Evolutionary conservation across 2,888 invertebrate genomes (phyloP), one percentile per base, ranked within the genome.

Genomic region (Hydraecia micacea): DNA sequence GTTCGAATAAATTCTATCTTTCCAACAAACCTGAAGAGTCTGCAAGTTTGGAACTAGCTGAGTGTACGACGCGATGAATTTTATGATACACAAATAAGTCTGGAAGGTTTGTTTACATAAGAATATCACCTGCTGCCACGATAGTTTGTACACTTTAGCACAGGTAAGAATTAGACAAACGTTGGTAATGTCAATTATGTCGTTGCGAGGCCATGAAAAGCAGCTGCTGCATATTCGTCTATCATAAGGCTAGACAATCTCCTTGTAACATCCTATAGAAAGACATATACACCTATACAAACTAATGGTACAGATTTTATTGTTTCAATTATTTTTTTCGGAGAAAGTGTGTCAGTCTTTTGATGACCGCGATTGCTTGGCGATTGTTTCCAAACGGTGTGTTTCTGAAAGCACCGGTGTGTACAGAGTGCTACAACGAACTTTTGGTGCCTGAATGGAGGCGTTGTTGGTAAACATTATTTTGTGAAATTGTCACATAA

Each of bases 1-100:
- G 66, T 86, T 82, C 36, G 32, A 73, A 77, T 73, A 84, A 85
- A 82, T 75, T 73, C 60, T 68, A 65, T 68, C 52, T 63, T 28
- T 11, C 25, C 66, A 58, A 77, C 52, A 73, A 73, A 86, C 74
- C 69, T 79, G 69, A 72, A 63, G 62, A 76, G 66, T 73, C 68
- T 60, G 21, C 62, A 73, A 67, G 63, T 85, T 83, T 70, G 21
- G 42, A 52, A 74, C 72, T 77, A 66, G 49, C 66, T 28, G 21
- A 39, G 55, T 28, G 18, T 28, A 32, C 28, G 69, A 52, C 18
- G 42, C 58, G 62, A 73, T 70, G 49, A 46, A 75, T 82, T 67
- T 75, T 75, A 75, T 72, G 46, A 77, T 74, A 81, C 55, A 76
- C 62, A 77, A 74, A 73, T 73, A 62, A 65, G 46, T 66, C 15